Percentiles rank a stretch among this genome's conserved stretches.
Evolutionary conservation across 2,113 vertebrate genomes (phyloP).

Genomic region (Phyllopteryx taeniolatus): DNA sequence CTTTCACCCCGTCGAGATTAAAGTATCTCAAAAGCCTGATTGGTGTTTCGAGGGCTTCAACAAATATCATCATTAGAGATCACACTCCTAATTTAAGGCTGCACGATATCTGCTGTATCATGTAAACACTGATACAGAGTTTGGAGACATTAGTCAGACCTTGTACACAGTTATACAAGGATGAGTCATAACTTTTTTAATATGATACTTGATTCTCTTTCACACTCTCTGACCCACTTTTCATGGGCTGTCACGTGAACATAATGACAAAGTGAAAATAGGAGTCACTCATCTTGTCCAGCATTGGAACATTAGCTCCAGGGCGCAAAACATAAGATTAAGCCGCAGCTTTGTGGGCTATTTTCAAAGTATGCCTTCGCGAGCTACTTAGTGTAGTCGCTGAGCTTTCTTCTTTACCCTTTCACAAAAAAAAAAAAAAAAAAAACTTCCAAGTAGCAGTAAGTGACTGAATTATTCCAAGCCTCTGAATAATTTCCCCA

Average conservation of each 20-base stretch:
- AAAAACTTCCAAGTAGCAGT: neutral
- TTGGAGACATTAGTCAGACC: neutral
- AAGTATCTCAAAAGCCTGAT: neutral
- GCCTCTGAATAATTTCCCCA: constrained; percentile 7
- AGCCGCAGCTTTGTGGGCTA: constrained; percentile 27
- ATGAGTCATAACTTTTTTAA: neutral
- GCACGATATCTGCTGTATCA: neutral
- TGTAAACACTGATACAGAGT: neutral
- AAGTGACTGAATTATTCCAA: constrained; percentile 13
- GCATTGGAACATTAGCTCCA: constrained; percentile 21
- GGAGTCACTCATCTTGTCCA: constrained; percentile 30
- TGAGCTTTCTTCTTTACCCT: neutral
- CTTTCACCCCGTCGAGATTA: neutral
- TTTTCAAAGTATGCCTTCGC: constrained; percentile 23
- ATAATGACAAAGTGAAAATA: constrained; percentile 28
- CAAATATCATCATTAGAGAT: constrained; percentile 3
- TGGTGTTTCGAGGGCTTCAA: neutral
- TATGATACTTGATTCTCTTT: neutral
- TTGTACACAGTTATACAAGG: neutral
- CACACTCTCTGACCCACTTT: constrained; percentile 4
- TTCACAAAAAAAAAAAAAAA: neutral
- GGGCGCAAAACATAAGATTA: constrained; percentile 37
- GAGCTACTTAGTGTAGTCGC: constrained; percentile 1
- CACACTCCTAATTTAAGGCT: neutral
- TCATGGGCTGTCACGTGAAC: constrained; percentile 1